phyloP scores from a whole-genome alignment of 2,113 vertebrate genomes.

The Lepus timidus region DNA sequence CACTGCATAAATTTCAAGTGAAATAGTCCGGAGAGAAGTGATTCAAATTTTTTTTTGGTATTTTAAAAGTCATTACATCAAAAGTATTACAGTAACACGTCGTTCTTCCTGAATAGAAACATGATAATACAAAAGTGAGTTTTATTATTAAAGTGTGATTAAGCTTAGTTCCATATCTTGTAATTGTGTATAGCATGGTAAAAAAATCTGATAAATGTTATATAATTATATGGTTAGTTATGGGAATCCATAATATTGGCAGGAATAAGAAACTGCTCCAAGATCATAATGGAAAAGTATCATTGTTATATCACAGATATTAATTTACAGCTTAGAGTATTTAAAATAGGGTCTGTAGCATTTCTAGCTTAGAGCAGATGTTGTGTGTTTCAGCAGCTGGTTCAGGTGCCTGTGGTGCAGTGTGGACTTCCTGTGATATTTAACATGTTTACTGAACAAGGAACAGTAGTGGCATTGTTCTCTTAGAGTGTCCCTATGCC shows the following conservation, averaged over 20 bases:
- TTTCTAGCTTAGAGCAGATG: slow-evolving; percentile 68
- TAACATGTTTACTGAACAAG: slow-evolving; percentile 58
- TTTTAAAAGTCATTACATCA: slow-evolving; percentile 67
- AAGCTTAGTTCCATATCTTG: slow-evolving; percentile 55
- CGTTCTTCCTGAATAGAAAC: slow-evolving; percentile 49
- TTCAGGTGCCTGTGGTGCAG: slow-evolving; percentile 70
- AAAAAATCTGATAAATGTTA: slow-evolving; percentile 47
- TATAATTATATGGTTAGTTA: slow-evolving; percentile 11
- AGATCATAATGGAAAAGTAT: slow-evolving; percentile 57
- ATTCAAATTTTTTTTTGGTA: slow-evolving; percentile 25
- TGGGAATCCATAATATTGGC: slow-evolving; percentile 30
- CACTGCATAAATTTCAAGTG: slow-evolving; percentile 5
- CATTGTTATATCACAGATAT: slow-evolving; percentile 54
- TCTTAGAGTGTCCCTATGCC: slow-evolving; percentile 2
- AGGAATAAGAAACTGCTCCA: slow-evolving; percentile 66
- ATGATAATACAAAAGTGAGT: slow-evolving; percentile 64
- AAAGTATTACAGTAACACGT: slow-evolving; percentile 3
- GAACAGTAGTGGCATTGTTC: slow-evolving; percentile 67
- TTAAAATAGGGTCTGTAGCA: slow-evolving; percentile 60
- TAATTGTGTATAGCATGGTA: slow-evolving; percentile 31
- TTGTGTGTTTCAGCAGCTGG: slow-evolving; percentile 28
- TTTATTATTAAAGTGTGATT: slow-evolving; percentile 67
- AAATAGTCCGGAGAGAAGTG: slow-evolving; percentile 14
- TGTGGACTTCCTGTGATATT: slow-evolving; percentile 63
- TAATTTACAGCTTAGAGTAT: slow-evolving; percentile 68